phyloP scores from a whole-genome alignment of 2,888 invertebrate genomes.

The Drosophila paracracens region DNA sequence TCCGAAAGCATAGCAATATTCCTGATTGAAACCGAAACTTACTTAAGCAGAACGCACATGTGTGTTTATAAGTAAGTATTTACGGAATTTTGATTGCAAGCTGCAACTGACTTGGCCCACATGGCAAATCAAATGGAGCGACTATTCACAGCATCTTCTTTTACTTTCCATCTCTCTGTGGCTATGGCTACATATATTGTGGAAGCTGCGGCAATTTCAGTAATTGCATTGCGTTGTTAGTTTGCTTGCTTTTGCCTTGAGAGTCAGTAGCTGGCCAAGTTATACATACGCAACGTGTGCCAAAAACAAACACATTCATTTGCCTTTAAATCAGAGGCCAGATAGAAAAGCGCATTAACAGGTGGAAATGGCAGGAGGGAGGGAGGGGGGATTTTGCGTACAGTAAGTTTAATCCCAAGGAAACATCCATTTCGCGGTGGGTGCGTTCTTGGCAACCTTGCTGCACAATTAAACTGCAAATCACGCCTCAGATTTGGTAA shows the following conservation, averaged over 20 bases:
- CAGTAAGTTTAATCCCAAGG: constrained; percentile 14
- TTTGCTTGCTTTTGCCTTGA: constrained; percentile 30
- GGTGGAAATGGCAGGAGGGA: not conserved
- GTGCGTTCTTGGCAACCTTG: constrained; percentile 63
- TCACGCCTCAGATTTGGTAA: constrained; percentile 71
- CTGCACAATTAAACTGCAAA: constrained; percentile 80
- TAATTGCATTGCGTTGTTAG: constrained; percentile 60
- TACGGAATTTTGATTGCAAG: constrained; percentile 71
- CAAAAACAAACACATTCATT: constrained; percentile 15
- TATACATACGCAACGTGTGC: constrained; percentile 50
- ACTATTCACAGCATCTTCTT: constrained; percentile 5
- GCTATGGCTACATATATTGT: not conserved
- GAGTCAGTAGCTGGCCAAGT: constrained; percentile 39
- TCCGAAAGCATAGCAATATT: constrained; percentile 55
- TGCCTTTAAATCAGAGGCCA: constrained; percentile 7
- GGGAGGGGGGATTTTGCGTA: constrained; percentile 5
- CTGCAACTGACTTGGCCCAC: constrained; percentile 62
- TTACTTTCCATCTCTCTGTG: not conserved
- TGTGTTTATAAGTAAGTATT: constrained; percentile 57
- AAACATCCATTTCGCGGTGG: constrained; percentile 56
- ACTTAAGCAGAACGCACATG: constrained; percentile 46
- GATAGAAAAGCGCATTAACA: constrained; percentile 23
- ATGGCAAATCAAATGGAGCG: constrained; percentile 59
- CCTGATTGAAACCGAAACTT: constrained; percentile 70
- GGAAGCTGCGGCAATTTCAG: not conserved